Percentiles rank a stretch among this genome's conserved stretches.
phyloP scores from a whole-genome alignment of 1,140 invertebrate species.

The Scaptomyza graminum region DNA sequence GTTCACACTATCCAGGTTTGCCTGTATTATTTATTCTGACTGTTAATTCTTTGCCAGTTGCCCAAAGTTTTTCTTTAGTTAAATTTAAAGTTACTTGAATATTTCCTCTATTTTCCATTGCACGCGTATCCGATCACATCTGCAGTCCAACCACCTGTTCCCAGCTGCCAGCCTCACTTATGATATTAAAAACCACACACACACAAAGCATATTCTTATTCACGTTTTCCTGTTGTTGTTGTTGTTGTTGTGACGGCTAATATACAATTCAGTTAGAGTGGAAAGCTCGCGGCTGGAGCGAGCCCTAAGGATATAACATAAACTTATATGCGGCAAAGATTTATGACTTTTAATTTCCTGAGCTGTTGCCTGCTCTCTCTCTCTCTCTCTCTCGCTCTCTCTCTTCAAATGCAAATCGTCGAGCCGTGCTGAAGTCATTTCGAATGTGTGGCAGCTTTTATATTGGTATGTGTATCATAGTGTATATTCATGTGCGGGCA shows the following conservation, averaged over 20 bases:
- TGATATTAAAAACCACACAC: conserved; percentile 64
- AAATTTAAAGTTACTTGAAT: conserved; percentile 3
- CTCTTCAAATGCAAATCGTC: conserved; percentile 24
- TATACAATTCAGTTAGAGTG: conserved; percentile 45
- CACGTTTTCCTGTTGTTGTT: conserved; percentile 25
- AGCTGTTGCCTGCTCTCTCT: conserved; percentile 49
- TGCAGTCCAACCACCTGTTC: conserved; percentile 57
- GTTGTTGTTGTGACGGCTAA: conserved; percentile 27
- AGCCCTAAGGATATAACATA: conserved; percentile 42
- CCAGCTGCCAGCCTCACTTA: conserved; percentile 50
- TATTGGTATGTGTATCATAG: conserved; percentile 3
- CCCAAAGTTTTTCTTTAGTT: background rate
- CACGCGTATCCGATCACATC: conserved; percentile 32
- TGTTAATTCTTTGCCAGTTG: background rate
- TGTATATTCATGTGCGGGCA: conserved; percentile 26
- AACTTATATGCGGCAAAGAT: conserved; percentile 63
- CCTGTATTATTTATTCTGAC: too few relatives aligned
- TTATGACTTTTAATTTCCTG: conserved; percentile 80
- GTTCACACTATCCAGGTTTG: too few relatives aligned
- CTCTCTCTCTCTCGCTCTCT: background rate
- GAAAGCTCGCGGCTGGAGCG: conserved; percentile 27
- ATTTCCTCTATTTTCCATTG: conserved; percentile 22
- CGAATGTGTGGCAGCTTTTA: background rate
- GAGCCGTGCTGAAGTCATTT: conserved; percentile 37
- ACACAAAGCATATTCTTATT: conserved; percentile 16